Evolutionary conservation across 64 coral and sea anemone species (phyloP), one percentile per base, ranked within the genome.

Genomic region (Dendronephthya gigantea): DNA sequence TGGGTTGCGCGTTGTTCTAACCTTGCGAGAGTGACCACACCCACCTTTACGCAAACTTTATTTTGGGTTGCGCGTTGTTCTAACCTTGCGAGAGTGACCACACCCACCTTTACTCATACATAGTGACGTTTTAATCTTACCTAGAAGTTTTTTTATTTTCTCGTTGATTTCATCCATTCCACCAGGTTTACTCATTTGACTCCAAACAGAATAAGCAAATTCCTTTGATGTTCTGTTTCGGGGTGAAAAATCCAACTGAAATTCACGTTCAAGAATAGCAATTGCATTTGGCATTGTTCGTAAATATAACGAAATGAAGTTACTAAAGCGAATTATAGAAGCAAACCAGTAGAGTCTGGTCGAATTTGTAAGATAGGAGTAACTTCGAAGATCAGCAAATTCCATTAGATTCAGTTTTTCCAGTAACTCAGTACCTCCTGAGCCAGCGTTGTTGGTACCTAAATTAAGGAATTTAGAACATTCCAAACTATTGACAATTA

Each of bases 151-250:
- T 47, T 82, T 91, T 9, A 94, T 89, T 49, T 90, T 89, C 31
- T 15, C 45, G 50, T 94, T 94, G 6, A 83, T 81, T 23, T 35
- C 50, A 31, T 72, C 83, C 93, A 94, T 94, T 50, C 91, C 91
- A 45, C 85, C 84, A 28, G 85, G 79, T 2, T 83, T 89, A 8
- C 93, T 87, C 35, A 94, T 87, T 50, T 83, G 91, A 1, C 91
- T 68, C 93, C 93, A 94, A 39, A 94, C 83, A 39, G 90, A 76
- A 50, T 84, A 31, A 25, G 93, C 87, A 17, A 87, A 89, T 17
- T 75, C 88, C 68, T 84, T 89, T 15, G 90, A 87, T 83, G 75
- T 52, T 16, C 93, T 83, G 45, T 87, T 70, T 4, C 14, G 29
- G 41, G 16, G 25, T 55, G 90, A 91, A 2, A 94, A 89, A 87